phyloP scores from a whole-genome alignment of 2,888 invertebrate species.

The Micoletzkya japonica region DNA sequence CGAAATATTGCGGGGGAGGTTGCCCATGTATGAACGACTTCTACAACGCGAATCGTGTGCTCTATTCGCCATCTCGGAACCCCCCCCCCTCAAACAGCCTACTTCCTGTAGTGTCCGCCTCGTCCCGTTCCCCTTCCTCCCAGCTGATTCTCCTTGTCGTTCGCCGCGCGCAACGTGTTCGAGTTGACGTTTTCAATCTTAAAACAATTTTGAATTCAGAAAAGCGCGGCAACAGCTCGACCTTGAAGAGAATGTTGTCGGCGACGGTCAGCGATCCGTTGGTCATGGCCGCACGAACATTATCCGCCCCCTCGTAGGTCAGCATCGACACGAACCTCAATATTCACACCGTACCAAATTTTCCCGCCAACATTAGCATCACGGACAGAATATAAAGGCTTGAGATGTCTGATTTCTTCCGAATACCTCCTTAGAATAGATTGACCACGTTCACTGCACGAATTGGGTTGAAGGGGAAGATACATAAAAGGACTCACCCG shows the following conservation, averaged over 20 bases:
- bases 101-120: neutral
- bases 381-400: neutral
- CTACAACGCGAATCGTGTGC: too few species aligned
- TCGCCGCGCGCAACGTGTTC: conserved; percentile 1
- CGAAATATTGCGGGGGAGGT: too few species aligned
- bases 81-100: too few species aligned
- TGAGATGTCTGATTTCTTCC: too few species aligned
- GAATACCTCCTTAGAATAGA: too few species aligned
- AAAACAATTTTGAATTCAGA: neutral
- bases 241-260: conserved; percentile 13
- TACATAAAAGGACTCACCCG: neutral
- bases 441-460: too few species aligned
- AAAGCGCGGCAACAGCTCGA: neutral
- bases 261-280: conserved; percentile 3
- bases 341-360: neutral
- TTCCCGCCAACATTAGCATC: neutral
- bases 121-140: conserved; percentile 18
- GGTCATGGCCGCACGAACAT: neutral
- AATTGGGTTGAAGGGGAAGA: too few species aligned
- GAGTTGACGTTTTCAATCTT: conserved; percentile 20
- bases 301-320: conserved; percentile 18
- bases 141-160: too few species aligned
- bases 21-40: too few species aligned
- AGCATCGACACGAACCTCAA: conserved; percentile 18
- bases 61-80: too few species aligned